phyloP scores from a whole-genome alignment of 2,888 invertebrate genomes.

The Melinaea marsaeus region DNA sequence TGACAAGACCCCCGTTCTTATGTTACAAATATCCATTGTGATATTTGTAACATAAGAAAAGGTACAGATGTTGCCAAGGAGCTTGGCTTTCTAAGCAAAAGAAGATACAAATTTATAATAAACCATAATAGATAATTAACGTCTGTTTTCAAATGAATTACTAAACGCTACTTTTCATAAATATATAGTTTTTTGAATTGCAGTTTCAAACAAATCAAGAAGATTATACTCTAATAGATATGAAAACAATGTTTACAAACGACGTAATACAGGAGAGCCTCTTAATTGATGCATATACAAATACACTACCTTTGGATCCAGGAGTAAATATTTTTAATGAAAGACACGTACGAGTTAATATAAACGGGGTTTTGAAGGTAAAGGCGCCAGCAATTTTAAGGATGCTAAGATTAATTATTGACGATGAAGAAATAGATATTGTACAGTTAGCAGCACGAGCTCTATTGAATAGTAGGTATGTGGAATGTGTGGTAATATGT shows the following conservation, averaged over 20 bases:
- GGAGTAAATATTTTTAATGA: constrained; percentile 44
- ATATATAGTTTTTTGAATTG: constrained; percentile 22
- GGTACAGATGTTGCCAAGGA: too few species aligned
- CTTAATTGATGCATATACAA: constrained; percentile 47
- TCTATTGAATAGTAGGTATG: constrained; percentile 50
- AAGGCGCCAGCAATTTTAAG: constrained; percentile 61
- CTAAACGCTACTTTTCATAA: constrained; percentile 27
- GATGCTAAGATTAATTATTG: constrained; percentile 51
- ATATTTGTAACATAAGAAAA: too few species aligned
- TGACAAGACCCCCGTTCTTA: too few species aligned
- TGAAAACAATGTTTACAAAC: constrained; percentile 58
- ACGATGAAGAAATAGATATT: constrained; percentile 44
- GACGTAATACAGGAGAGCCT: constrained; percentile 66
- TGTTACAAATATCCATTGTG: too few species aligned
- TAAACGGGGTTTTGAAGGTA: constrained; percentile 53
- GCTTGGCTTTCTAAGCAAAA: too few species aligned
- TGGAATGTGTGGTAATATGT: background rate
- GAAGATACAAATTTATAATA: too few species aligned
- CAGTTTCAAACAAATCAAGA: constrained; percentile 38
- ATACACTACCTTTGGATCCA: constrained; percentile 42
- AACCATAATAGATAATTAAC: too few species aligned
- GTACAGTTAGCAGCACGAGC: constrained; percentile 46
- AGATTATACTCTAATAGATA: constrained; percentile 45
- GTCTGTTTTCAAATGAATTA: constrained; percentile 31
- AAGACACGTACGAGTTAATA: constrained; percentile 44